Base-by-base conservation (phyloP, 2,888 invertebrate species). In the Anarsia innoxiella region DNA sequence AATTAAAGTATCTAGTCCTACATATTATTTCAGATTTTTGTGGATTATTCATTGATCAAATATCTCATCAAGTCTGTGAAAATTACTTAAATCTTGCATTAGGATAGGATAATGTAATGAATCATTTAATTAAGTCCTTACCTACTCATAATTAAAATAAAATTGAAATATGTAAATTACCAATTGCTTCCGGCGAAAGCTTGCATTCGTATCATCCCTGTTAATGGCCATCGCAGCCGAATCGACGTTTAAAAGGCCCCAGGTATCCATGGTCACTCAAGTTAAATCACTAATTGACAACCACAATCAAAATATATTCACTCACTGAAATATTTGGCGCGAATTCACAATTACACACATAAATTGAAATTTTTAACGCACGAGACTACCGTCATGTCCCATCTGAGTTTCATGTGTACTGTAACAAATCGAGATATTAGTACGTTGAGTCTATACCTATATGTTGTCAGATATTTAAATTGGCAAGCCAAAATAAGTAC, bases 191-290 rank as follows among this genome's bases (percentile, higher is more conserved):
- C 75, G 59, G 10, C 86, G 68, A 56, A 86, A 83, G 59, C 88
- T 89, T 43, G 84, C 78, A 40, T 82, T 77, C 51, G 84, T 55
- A 51, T 90, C 92, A 77, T 93, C 92, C 49, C 92, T 88, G 40
- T 88, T 89, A 53, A 92, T 88, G 11, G 90, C 91, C 44, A 89
- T 88, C 31, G 88, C 82, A 29, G 88, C 87, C 39, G 86, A 84
- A 56, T 89, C 89, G 53, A 88, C 89, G 52, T 88, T 89, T 60
- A 92, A 72, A 52, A 88, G 89, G 43, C 90, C 91, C 91, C 91
- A 91, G 53, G 88, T 89, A 85, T 91, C 91, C 91, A 92, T 91
- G 42, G 49, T 59, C 50, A 44, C 37, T 54, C 49, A 53, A 46
- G 48, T 54, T 23, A n/a, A 32, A 23, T 4, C 51, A 53, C 49